phyloP scores from a whole-genome alignment of 2,113 vertebrate genomes.

The Perca schrenkii region DNA sequence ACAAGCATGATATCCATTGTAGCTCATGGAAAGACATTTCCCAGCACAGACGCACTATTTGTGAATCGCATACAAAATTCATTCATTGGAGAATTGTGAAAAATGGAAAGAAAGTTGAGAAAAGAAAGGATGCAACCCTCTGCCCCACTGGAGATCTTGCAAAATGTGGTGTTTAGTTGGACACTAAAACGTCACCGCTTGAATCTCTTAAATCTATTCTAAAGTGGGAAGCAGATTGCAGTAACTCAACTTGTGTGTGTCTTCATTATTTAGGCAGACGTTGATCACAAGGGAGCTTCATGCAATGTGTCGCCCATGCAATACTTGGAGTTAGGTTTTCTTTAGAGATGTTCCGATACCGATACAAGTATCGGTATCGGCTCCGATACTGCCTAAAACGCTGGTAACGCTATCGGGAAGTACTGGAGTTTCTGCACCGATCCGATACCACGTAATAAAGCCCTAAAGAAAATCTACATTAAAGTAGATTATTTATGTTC shows the following conservation, averaged over 20 bases:
- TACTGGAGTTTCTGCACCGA: no score
- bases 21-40: no score
- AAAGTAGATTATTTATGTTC: no score
- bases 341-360: no score
- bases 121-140: neutral
- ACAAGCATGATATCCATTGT: no score
- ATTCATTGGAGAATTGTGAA: neutral
- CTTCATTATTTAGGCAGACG: conserved; percentile 20
- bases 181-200: conserved; percentile 24
- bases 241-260: conserved; percentile 29
- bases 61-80: no score
- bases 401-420: no score
- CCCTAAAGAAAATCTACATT: no score
- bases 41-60: no score
- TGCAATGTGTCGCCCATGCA: neutral
- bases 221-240: conserved; percentile 20
- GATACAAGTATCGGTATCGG: no score
- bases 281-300: conserved; percentile 8
- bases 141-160: conserved; percentile 6
- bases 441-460: no score
- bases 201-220: conserved; percentile 5
- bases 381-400: no score
- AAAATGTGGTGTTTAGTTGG: neutral
- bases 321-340: neutral
- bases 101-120: neutral